Evolutionary conservation across 2,888 invertebrate species (phyloP).

Genomic region (Leptopilina syphax): DNA sequence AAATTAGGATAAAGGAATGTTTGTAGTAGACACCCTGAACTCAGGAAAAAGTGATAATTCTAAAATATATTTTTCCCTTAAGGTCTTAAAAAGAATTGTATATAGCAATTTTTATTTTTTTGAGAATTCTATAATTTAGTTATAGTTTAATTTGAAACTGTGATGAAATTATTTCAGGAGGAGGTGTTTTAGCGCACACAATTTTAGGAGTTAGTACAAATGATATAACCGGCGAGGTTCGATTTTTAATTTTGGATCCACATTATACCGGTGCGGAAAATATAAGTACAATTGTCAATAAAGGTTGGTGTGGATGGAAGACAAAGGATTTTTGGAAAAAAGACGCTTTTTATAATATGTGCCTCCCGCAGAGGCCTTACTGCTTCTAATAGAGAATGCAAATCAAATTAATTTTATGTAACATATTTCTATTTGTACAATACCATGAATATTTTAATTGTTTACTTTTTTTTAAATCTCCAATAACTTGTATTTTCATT

Average conservation of each 20-base stretch:
- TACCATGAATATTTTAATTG: not conserved
- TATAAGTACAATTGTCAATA: conserved; percentile 83
- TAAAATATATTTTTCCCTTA: no score
- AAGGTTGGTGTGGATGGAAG: conserved; percentile 99
- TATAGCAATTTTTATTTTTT: no score
- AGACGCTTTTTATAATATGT: conserved; percentile 96
- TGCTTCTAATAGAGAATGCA: conserved; percentile 12
- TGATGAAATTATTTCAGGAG: conserved; percentile 80
- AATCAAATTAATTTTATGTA: not conserved
- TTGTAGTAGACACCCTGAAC: no score
- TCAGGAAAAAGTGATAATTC: no score
- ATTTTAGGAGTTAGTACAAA: conserved; percentile 96
- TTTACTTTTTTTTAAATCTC: not conserved
- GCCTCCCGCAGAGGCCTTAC: conserved; percentile 88
- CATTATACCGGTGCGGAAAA: conserved; percentile 97
- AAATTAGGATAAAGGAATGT: no score
- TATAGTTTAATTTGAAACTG: no score
- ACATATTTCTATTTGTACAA: conserved; percentile 2
- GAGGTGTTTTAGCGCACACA: conserved; percentile 98
- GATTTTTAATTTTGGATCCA: conserved; percentile 98
- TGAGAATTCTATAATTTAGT: no score
- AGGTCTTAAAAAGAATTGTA: no score
- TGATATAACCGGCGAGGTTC: conserved; percentile 86
- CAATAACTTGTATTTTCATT: conserved; percentile 7
- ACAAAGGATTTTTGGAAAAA: conserved; percentile 95